These are phyloP conservation scores for Pangasius larnaudii DNA, from an alignment of 2,797 vertebrate genomes.

Conservation along the genomic window DNA sequence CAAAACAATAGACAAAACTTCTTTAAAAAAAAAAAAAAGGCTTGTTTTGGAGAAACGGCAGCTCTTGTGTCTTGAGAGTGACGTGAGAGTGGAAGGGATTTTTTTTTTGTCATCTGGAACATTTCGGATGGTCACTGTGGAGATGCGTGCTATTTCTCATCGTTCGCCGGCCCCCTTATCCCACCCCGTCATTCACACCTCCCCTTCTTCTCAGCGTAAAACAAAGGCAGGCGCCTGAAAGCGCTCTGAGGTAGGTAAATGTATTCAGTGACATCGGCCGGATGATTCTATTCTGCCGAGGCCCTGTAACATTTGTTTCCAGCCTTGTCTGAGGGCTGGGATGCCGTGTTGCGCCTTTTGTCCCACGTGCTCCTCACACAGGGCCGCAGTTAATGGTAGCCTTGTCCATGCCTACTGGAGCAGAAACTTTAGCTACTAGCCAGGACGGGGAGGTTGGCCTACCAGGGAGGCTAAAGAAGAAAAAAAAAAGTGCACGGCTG, in stretches of 20 bases:
- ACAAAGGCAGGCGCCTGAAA: slow-evolving; percentile 83
- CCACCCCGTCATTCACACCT: slow-evolving; percentile 80
- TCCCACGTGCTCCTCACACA: slow-evolving; percentile 84
- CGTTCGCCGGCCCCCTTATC: slow-evolving; percentile 58
- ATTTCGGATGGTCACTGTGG: slow-evolving; percentile 83
- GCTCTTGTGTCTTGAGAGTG: slow-evolving; percentile 58
- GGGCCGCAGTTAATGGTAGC: slow-evolving; percentile 94
- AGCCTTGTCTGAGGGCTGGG: slow-evolving; percentile 95
- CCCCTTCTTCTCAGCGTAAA: slow-evolving; percentile 76
- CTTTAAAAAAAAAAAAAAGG: slow-evolving; percentile 19
- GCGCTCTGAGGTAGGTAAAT: slow-evolving; percentile 98
- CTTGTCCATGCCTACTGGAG: slow-evolving; percentile 90
- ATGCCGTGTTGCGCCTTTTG: slow-evolving; percentile 89
- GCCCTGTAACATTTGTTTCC: slow-evolving; percentile 95
- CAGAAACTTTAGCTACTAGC: slow-evolving; percentile 86
- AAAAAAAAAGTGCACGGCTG: slow-evolving; percentile 72
- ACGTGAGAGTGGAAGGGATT: slow-evolving; percentile 43
- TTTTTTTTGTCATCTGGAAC: slow-evolving; percentile 49
- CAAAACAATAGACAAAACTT: slow-evolving; percentile 66
- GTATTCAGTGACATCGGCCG: slow-evolving; percentile 97
- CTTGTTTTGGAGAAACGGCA: slow-evolving; percentile 58
- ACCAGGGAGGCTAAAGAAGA: slow-evolving; percentile 67
- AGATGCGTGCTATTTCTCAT: slow-evolving; percentile 73
- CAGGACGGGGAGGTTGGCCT: slow-evolving; percentile 63
- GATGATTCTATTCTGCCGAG: slow-evolving; percentile 96